These are phyloP conservation scores for Oscheius myriophilus DNA, from an alignment of 2,888 invertebrate species.

Conservation along the genomic window DNA sequence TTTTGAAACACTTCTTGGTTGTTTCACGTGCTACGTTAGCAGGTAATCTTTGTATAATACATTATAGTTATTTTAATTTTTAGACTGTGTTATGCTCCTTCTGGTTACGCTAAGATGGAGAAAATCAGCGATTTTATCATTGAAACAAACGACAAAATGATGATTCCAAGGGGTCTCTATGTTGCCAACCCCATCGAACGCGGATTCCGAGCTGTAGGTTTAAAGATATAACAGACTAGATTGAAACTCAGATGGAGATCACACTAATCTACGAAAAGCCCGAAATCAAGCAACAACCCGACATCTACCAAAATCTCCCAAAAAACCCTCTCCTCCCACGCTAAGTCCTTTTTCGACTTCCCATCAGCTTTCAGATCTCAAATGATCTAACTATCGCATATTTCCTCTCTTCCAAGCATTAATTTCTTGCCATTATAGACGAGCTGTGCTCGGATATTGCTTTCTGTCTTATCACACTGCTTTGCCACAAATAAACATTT, in stretches of 20 bases:
- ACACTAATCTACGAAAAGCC: conserved; percentile 18
- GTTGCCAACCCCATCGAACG: conserved; percentile 15
- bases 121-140: conserved; percentile 15
- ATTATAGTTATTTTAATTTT: no score
- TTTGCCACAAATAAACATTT: no score
- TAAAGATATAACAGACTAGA: background rate
- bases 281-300: conserved; percentile 17
- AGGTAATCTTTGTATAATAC: background rate
- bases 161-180: conserved; percentile 16
- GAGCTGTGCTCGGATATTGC: no score
- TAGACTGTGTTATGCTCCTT: conserved; percentile 13
- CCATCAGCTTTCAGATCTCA: no score
- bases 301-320: conserved; percentile 19
- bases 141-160: conserved; percentile 15
- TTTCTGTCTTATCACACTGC: no score
- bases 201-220: conserved; percentile 15
- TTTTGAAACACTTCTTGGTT: conserved; percentile 10
- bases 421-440: no score
- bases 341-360: background rate
- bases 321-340: conserved; percentile 13
- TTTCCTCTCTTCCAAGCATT: no score
- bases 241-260: conserved; percentile 14
- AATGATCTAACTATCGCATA: no score
- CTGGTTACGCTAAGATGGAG: conserved; percentile 12
- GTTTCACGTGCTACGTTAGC: conserved; percentile 9